Percentiles rank a stretch among this genome's conserved stretches.
Conservation (phyloP, 2,113 vertebrate species). For the Poeciliopsis occidentalis region DNA sequence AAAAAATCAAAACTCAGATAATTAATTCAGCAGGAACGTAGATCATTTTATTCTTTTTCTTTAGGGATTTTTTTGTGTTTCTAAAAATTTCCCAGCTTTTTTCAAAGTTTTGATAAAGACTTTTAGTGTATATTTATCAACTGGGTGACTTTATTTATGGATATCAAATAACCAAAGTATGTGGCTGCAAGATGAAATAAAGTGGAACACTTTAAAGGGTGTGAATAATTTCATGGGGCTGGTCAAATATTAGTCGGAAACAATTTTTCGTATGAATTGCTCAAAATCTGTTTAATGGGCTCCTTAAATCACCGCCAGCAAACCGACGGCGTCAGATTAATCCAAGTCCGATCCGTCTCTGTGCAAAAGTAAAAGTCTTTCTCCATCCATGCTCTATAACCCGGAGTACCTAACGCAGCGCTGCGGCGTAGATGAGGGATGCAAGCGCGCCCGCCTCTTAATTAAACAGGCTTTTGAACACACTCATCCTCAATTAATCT, state of each 20-base stretch:
- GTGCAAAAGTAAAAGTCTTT: not conserved
- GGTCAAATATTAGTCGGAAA: not conserved
- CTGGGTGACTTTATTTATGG: too few relatives aligned
- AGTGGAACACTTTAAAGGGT: not conserved
- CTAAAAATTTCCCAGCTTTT: too few relatives aligned
- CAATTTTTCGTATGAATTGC: not conserved
- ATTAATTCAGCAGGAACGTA: too few relatives aligned
- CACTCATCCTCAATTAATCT: constrained; percentile 22
- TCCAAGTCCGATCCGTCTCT: constrained; percentile 12
- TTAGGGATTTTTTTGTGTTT: too few relatives aligned
- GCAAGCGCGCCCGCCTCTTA: constrained; percentile 5
- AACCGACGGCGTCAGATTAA: constrained; percentile 57
- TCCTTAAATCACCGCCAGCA: constrained; percentile 27
- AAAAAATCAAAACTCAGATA: too few relatives aligned
- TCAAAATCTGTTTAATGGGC: not conserved
- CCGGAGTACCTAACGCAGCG: not conserved
- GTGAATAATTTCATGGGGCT: not conserved
- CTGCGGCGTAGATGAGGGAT: constrained; percentile 24
- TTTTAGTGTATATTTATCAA: too few relatives aligned
- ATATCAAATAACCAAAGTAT: not conserved
- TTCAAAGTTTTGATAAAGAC: too few relatives aligned
- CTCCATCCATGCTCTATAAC: not conserved
- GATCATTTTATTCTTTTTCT: too few relatives aligned
- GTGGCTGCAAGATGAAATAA: not conserved
- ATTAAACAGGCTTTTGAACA: constrained; percentile 14